phyloP scores from a whole-genome alignment of 1,140 invertebrate species.

The Coenobita brevimanus region DNA sequence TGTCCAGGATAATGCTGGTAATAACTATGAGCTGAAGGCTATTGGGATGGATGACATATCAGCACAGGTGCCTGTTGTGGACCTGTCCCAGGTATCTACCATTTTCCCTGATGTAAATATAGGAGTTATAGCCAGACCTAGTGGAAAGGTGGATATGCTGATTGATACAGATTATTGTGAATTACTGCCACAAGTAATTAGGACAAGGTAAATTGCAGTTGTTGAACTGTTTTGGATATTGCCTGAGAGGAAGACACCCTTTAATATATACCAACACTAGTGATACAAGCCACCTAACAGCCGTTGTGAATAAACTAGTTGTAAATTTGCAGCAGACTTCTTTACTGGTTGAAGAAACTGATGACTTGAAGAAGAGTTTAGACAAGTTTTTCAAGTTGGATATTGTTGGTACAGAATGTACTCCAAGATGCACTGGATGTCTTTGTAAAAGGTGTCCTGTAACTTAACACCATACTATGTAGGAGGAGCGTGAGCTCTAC shows the following conservation, averaged over 20 bases:
- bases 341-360: neutral
- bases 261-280: neutral
- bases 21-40: too few species aligned
- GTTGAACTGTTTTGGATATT: too few species aligned
- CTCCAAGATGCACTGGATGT: too few species aligned
- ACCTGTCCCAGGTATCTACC: too few species aligned
- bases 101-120: too few species aligned
- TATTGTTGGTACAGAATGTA: too few species aligned
- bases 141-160: neutral
- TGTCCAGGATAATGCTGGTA: too few species aligned
- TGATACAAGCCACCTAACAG: too few species aligned
- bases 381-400: neutral
- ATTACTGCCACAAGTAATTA: too few species aligned
- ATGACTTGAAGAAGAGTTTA: neutral
- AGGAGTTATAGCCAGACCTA: neutral
- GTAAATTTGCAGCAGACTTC: neutral
- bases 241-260: neutral
- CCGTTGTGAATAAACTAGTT: neutral
- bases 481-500: neutral
- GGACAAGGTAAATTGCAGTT: neutral
- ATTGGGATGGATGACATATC: too few species aligned
- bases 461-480: neutral
- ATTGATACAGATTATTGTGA: neutral
- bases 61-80: too few species aligned
- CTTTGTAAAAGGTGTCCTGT: too few species aligned